A percentile compares a stretch with the other conserved stretches of the same genome.
These are phyloP conservation scores for Carduelis carduelis DNA, from an alignment of 2,797 vertebrate species.

Conservation along the genomic window DNA sequence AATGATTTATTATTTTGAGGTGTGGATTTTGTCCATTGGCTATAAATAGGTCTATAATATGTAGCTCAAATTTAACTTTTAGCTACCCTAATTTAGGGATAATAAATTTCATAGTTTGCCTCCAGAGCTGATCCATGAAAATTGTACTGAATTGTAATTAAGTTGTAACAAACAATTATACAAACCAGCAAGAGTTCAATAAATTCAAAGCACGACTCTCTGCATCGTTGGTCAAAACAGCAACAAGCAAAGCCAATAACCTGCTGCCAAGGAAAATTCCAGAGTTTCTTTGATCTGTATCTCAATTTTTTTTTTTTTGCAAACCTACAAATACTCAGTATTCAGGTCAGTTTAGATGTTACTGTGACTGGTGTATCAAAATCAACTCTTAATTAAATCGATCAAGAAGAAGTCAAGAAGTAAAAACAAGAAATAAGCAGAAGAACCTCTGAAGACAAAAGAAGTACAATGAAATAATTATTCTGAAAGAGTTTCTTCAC, in stretches of 20 bases:
- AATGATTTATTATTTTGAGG: not conserved
- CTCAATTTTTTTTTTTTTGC: not conserved
- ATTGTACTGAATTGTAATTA: constrained; percentile 17
- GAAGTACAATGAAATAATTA: constrained; percentile 42
- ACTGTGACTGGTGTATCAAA: constrained; percentile 66
- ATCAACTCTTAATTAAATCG: constrained; percentile 61
- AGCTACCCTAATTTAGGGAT: not conserved
- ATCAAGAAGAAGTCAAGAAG: constrained; percentile 28
- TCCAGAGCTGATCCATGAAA: constrained; percentile 21
- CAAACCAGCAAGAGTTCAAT: constrained; percentile 25
- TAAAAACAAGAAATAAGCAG: constrained; percentile 32
- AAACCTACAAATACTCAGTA: constrained; percentile 50
- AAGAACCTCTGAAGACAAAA: constrained; percentile 15
- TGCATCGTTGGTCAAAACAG: not conserved
- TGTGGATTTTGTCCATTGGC: not conserved
- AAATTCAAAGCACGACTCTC: constrained; percentile 17
- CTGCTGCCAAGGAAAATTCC: constrained; percentile 22
- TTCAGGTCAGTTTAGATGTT: constrained; percentile 60
- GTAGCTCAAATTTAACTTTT: not conserved
- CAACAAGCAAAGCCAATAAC: constrained; percentile 20
- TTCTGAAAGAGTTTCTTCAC: constrained; percentile 24
- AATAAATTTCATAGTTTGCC: constrained; percentile 13
- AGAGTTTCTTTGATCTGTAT: constrained; percentile 37
- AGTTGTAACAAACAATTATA: constrained; percentile 36
- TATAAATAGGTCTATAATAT: not conserved